Percentiles rank a stretch among this genome's conserved stretches.
Evolutionary conservation across 2,888 invertebrate species (phyloP).

Genomic region (Nemotelus pantherinus): DNA sequence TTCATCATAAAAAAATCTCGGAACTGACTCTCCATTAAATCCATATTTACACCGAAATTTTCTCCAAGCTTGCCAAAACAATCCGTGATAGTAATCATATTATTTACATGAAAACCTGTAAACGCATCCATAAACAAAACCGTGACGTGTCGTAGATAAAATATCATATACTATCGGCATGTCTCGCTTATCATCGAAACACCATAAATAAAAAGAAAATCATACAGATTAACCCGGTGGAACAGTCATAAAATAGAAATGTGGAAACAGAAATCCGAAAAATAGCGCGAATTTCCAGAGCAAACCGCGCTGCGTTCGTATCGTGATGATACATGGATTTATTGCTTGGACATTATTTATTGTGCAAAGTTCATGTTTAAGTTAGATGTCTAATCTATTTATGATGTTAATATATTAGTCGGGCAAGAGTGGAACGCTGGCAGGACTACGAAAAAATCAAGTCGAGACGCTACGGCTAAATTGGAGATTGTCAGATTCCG

Average conservation of each 20-base stretch:
- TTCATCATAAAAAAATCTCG: no score
- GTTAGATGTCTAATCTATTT: slow-evolving; percentile 25
- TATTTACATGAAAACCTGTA: no score
- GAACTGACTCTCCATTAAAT: no score
- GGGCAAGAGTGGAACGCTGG: background rate
- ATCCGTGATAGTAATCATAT: no score
- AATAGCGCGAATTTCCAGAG: background rate
- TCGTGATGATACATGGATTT: slow-evolving; percentile 1
- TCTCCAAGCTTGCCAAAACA: no score
- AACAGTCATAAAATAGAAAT: background rate
- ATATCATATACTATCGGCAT: no score
- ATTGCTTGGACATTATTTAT: slow-evolving; percentile 14
- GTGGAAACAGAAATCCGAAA: background rate
- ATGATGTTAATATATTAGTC: slow-evolving; percentile 7
- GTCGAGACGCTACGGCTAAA: background rate
- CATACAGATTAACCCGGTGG: background rate
- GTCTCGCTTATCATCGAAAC: slow-evolving; percentile 18
- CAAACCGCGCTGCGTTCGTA: background rate
- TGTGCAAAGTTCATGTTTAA: background rate
- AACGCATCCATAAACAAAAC: no score
- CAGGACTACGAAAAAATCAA: background rate
- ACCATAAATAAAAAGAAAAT: slow-evolving; percentile 26
- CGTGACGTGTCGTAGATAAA: no score
- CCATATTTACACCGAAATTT: no score
- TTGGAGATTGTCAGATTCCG: no score